Evolutionary conservation across 2,888 invertebrate species (phyloP), one percentile per base, ranked within the genome.

Genomic region (Unio pictorum): DNA sequence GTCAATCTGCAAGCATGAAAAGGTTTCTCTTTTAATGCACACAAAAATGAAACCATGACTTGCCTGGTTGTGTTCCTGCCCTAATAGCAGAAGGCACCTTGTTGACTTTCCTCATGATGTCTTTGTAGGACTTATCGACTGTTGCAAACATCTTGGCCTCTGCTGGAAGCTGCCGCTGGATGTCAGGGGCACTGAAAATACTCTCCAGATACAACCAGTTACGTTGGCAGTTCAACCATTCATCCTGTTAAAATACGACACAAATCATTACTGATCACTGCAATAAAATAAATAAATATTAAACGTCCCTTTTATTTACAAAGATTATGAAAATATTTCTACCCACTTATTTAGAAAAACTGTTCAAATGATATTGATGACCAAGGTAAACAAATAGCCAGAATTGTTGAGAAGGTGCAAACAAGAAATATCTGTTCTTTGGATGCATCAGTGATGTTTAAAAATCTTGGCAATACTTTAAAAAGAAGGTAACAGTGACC

Each of bases 81-180:
- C 95, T 93, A 92, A 97, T 92, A 0, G 96, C 96, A 55, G 95
- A 88, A 0, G 96, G 90, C 26, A 90, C 88, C 91, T 95, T 95
- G 55, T 94, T 93, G 3, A 95, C 93, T 87, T 93, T 93, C 67
- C 95, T 92, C 94, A 96, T 95, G 55, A 95, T 93, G 76, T 95
- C 95, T 87, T 96, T 96, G 93, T 95, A 97, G 0, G 95, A 95
- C 87, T 95, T 96, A 88, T 97, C 96, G 0, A 97, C 96, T 67
- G 93, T 92, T 85, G 95, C 87, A 81, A 91, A 91, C 87, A 90
- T 89, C 75, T 90, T 90, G 56, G 90, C 88, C 77, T 91, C 91
- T 1, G 89, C 88, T 17, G 90, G 90, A 6, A 91, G 84, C 81
- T 91, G 91, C 23, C 90, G 78, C 78, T 88, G 89, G 72, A 91